phyloP scores from a whole-genome alignment of 2,888 invertebrate species.

The Trachelus stipa region DNA sequence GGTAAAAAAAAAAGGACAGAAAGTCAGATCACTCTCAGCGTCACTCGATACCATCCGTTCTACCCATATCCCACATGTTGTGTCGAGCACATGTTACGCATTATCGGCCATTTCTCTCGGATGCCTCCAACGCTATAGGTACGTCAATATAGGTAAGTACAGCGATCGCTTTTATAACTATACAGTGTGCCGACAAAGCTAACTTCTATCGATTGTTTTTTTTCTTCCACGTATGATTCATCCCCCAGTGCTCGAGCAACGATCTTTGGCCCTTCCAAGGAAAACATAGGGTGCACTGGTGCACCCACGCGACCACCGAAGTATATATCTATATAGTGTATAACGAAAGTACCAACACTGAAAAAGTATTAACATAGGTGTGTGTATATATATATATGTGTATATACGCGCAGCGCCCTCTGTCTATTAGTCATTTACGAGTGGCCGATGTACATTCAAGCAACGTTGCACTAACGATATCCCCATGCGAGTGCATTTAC shows the following conservation, averaged over 20 bases:
- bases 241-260: not conserved
- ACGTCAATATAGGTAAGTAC: not conserved
- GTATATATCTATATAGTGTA: not conserved
- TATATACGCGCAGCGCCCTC: not conserved
- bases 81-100: conserved; percentile 6
- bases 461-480: not conserved
- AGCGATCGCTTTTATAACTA: not conserved
- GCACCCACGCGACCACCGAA: not conserved
- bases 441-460: not conserved
- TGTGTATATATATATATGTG: not conserved
- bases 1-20: not conserved
- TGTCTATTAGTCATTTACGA: conserved; percentile 1
- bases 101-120: conserved; percentile 6
- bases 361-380: not conserved
- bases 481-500: not conserved
- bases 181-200: not conserved
- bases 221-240: conserved; percentile 7
- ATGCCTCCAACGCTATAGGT: not conserved
- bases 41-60: not conserved
- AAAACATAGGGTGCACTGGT: not conserved
- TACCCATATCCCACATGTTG: not conserved
- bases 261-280: conserved; percentile 8
- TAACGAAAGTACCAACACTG: not conserved
- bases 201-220: conserved; percentile 3
- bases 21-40: not conserved